Evolutionary conservation across 2,113 vertebrate genomes (phyloP).

Genomic region (Zeus faber): DNA sequence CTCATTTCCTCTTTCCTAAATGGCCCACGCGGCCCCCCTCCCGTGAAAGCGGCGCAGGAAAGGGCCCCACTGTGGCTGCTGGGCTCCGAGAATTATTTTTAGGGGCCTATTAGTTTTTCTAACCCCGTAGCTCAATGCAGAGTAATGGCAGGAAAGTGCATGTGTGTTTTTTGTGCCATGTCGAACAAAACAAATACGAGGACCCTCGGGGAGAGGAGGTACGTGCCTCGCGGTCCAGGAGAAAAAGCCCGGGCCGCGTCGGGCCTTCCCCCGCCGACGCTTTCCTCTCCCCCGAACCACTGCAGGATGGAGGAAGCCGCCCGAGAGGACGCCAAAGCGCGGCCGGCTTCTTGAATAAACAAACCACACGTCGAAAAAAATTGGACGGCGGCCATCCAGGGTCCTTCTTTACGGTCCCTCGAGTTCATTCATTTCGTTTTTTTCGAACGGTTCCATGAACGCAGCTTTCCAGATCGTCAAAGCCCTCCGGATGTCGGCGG

Average conservation of each 20-base stretch:
- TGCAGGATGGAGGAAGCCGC: constrained; percentile 62
- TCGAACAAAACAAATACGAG: constrained; percentile 55
- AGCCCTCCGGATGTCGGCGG: too few relatives aligned
- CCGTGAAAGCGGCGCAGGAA: constrained; percentile 70
- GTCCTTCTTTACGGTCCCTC: too few relatives aligned
- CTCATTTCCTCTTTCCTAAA: constrained; percentile 74
- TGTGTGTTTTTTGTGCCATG: constrained; percentile 49
- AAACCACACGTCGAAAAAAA: constrained; percentile 15
- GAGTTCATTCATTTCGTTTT: too few relatives aligned
- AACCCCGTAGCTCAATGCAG: constrained; percentile 52
- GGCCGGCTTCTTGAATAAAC: constrained; percentile 43
- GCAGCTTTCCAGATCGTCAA: too few relatives aligned
- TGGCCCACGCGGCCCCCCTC: constrained; percentile 73
- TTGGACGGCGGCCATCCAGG: neutral
- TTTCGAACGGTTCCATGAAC: too few relatives aligned
- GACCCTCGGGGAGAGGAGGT: constrained; percentile 43
- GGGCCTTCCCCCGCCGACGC: constrained; percentile 56
- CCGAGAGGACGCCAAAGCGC: constrained; percentile 50
- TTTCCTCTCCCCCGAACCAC: constrained; percentile 44
- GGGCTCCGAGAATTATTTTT: constrained; percentile 72
- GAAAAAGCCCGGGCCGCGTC: constrained; percentile 33
- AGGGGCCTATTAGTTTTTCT: constrained; percentile 73
- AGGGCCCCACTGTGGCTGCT: constrained; percentile 42
- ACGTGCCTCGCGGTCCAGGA: constrained; percentile 52
- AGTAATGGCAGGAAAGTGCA: constrained; percentile 70